These are phyloP conservation scores for Squalus acanthias DNA, from an alignment of 2,797 vertebrate species.

Conservation along the genomic window DNA sequence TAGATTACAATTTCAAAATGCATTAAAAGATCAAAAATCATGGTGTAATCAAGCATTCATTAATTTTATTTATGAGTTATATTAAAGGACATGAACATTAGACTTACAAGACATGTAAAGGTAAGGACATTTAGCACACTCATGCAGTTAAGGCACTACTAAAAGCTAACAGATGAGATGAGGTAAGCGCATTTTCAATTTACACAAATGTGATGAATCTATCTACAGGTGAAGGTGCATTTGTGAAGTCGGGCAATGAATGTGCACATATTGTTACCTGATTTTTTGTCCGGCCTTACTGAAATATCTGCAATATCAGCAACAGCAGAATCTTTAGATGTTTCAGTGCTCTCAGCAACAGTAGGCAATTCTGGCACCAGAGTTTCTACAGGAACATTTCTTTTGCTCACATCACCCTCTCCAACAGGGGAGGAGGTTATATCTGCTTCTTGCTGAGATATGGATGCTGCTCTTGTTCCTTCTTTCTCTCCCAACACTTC, in stretches of 20 bases:
- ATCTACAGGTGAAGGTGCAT: not conserved
- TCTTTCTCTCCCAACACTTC: slow-evolving; percentile 28
- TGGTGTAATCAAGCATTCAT: not conserved
- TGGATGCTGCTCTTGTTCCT: not conserved
- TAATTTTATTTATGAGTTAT: not conserved
- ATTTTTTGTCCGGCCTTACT: slow-evolving; percentile 62
- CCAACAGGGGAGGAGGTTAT: not conserved
- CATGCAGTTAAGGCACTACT: not conserved
- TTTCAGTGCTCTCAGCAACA: not conserved
- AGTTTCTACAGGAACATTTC: not conserved
- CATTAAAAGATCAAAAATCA: not conserved
- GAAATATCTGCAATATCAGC: slow-evolving; percentile 48
- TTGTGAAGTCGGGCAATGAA: not conserved
- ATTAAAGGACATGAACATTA: not conserved
- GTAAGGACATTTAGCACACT: not conserved
- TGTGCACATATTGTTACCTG: slow-evolving; percentile 61
- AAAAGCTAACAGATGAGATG: slow-evolving; percentile 11
- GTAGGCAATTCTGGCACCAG: not conserved
- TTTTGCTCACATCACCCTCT: not conserved
- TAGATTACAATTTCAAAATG: slow-evolving; percentile 5
- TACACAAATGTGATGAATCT: not conserved
- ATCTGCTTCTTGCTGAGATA: not conserved
- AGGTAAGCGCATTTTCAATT: not conserved
- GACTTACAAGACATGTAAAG: not conserved
- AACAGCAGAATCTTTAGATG: not conserved